phyloP scores from a whole-genome alignment of 2,888 invertebrate genomes.

The Fragum fragum region DNA sequence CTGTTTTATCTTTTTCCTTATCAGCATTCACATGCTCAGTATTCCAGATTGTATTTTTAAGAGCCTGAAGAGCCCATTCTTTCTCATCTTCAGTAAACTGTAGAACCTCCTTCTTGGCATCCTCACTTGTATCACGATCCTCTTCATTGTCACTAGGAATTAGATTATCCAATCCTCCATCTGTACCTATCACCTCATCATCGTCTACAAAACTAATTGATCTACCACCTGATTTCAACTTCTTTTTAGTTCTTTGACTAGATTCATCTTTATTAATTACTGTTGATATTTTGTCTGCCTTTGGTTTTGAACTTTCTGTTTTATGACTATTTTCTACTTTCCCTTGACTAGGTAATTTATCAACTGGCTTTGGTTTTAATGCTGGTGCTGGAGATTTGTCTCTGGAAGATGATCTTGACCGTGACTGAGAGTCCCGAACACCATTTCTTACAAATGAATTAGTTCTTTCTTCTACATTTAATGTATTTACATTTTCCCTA shows the following conservation, averaged over 20 bases:
- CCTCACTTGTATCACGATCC: conserved; percentile 33
- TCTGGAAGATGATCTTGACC: conserved; percentile 63
- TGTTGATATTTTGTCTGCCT: conserved; percentile 23
- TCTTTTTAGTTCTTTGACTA: conserved; percentile 54
- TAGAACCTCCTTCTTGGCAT: conserved; percentile 63
- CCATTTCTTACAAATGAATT: conserved; percentile 27
- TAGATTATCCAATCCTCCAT: conserved; percentile 80
- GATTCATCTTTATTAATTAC: conserved; percentile 27
- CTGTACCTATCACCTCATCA: conserved; percentile 76
- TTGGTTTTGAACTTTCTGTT: conserved; percentile 21
- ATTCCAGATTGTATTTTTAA: conserved; percentile 83
- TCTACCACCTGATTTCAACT: conserved; percentile 47
- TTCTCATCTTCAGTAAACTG: conserved; percentile 80
- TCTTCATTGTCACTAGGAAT: conserved; percentile 69
- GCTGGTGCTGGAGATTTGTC: conserved; percentile 60
- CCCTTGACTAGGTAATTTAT: conserved; percentile 20
- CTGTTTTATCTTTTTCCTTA: conserved; percentile 68
- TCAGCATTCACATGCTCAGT: conserved; percentile 74
- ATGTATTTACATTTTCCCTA: not conserved
- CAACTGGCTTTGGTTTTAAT: conserved; percentile 58
- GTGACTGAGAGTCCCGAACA: conserved; percentile 36
- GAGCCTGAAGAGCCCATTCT: conserved; percentile 78
- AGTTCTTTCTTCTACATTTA: conserved; percentile 17
- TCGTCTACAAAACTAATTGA: conserved; percentile 69
- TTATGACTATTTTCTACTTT: conserved; percentile 11